Evolutionary conservation across 2,797 vertebrate species (phyloP), one percentile per base, ranked within the genome.

Genomic region (Phataginus tricuspis): DNA sequence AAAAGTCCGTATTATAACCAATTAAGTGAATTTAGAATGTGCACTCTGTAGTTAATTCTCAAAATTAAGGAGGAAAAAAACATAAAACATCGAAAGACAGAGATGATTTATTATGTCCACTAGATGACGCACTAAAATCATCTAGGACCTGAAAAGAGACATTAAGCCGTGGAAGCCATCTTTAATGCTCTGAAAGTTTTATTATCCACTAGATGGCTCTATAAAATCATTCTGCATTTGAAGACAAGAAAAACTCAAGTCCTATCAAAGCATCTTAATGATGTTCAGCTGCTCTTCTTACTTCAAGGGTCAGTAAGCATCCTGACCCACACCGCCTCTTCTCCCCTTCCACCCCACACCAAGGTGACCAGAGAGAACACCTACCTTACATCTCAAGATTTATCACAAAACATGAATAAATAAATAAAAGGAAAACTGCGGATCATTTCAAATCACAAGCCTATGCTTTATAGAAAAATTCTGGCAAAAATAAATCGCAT

Each of bases 121-220:
- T 97, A 98, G 98, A 94, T 98, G 98, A 98, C 98, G 97, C 89
- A 57, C 85, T 31, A 66, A 82, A 96, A 69, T 80, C 95, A 94
- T 63, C 61, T 19, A 64, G n/a, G n/a, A 45, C 68, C n/a, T 37
- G 23, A 55, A 66, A 83, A 74, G 27, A 92, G 96, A 86, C 71
- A 94, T 31, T 21, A 12, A 83, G 51, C 87, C 64, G 29, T 0
- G 0, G 27, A 72, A 90, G 59, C 39, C 49, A 55, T 29, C 15
- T 85, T 68, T 13, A 75, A 77, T 1, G 8, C 0, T 25, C 90
- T 79, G 61, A 29, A 51, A 91, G 79, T 85, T 92, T 37, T 55
- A 74, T 57, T 57, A 55, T 74, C 97, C 97, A 96, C 97, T 97
- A 98, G 97, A 94, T 97, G 97, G 97, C 97, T 66, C 97, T 64